Conservation (phyloP, 2,888 invertebrate genomes). For the Nudaria mundana region DNA sequence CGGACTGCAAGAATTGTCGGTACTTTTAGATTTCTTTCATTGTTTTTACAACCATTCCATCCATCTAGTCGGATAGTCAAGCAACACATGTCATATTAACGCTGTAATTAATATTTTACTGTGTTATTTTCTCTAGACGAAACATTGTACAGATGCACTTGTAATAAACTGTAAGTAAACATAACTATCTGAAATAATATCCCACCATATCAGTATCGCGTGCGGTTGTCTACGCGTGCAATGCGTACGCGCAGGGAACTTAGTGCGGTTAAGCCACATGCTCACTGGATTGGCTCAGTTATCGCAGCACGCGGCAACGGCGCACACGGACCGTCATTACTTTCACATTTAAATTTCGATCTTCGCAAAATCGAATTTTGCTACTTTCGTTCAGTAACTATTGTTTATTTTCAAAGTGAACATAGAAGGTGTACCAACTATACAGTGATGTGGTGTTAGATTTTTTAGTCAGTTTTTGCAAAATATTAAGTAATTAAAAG, state of each 20-base stretch:
- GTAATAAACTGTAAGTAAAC: slow-evolving; percentile 44
- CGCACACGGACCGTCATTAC: slow-evolving; percentile 46
- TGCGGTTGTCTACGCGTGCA: slow-evolving; percentile 40
- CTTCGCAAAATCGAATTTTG: slow-evolving; percentile 25
- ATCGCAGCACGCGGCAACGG: slow-evolving; percentile 51
- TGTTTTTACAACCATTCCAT: too few relatives aligned
- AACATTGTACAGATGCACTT: slow-evolving; percentile 44
- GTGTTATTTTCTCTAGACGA: too few relatives aligned
- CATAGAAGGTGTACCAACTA: slow-evolving; percentile 28
- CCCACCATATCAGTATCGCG: slow-evolving; percentile 42
- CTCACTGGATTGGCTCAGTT: slow-evolving; percentile 38
- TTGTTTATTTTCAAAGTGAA: slow-evolving; percentile 27
- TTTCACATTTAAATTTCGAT: slow-evolving; percentile 40
- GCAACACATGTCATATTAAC: too few relatives aligned
- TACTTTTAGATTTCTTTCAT: too few relatives aligned
- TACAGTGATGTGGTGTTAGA: slow-evolving; percentile 24
- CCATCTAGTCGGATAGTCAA: too few relatives aligned
- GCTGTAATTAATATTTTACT: too few relatives aligned
- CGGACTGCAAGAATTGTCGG: too few relatives aligned
- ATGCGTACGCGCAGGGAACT: slow-evolving; percentile 38
- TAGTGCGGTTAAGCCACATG: slow-evolving; percentile 31
- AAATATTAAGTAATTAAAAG: slow-evolving; percentile 23
- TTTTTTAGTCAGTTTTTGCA: slow-evolving; percentile 20
- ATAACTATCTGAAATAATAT: slow-evolving; percentile 46
- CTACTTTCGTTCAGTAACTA: slow-evolving; percentile 13